Evolutionary conservation across 2,113 vertebrate species (phyloP), one percentile per base, ranked within the genome.

Genomic region (Vimba vimba): DNA sequence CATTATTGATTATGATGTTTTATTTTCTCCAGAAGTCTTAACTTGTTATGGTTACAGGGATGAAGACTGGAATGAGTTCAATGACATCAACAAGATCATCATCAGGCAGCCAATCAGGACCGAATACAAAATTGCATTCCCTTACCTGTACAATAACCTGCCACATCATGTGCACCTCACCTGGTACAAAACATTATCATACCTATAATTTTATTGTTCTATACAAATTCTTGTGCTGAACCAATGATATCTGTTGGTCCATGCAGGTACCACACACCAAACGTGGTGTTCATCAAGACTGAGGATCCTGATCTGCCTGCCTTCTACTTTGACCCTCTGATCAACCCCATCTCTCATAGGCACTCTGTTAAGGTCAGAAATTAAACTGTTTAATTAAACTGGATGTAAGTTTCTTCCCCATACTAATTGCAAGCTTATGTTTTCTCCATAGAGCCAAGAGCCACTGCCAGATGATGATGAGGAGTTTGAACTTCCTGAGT

Each of bases 1-100:
- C 19, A 9, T 13, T 11, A 5, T 60, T 43, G 13, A 9, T 8
- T 2, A n/a, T n/a, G n/a, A n/a, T n/a, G 3, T 59, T 79, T 43
- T n/a, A 4, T 52, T 19, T 69, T n/a, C 2, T 69, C 6, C 3
- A 5, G 27, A 52, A 13, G 45, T 52, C 19, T 85, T 85, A 55
- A 77, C 15, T 6, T 52, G 19, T 33, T 39, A 4, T 59, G 2
- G 73, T 45, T 45, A 66, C 79, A 99, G 98, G 93, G 98, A 99
- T 93, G 98, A 99, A 94, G 98, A 99, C 92, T 99, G 98, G 98
- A 99, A 99, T 45, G 98, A 99, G 88, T 99, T 99, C 91, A 99
- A 99, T 11, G 98, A 99, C 92, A 99, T 99, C 93, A 99, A 99
- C 93, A 99, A 99, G 89, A 99, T 99, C 88, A 99, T 99, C 92